Evolutionary conservation across 2,888 invertebrate species (phyloP), one percentile per base, ranked within the genome.

Genomic region (Acanthosoma haemorrhoidale): DNA sequence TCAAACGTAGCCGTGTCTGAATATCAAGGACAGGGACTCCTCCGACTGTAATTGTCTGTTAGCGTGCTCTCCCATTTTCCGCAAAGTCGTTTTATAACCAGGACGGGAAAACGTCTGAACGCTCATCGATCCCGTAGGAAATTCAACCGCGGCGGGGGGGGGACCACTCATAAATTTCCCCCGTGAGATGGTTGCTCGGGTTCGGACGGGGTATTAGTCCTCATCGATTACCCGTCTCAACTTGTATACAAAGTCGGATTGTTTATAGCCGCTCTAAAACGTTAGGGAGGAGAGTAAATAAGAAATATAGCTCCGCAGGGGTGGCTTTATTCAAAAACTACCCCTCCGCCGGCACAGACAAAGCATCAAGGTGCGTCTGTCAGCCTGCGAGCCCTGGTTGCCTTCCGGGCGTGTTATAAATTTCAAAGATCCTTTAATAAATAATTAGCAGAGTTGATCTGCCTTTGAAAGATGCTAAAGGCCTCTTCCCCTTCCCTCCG

Each of bases 261-360:
- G 51, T 51, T 51, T 51, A 51, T 51, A n/a, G 51, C 51, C 51
- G n/a, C 21, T 51, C 51, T 51, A 51, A 51, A 51, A 51, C 51
- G 51, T 21, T n/a, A 25, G 51, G 51, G 25, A 29, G 51, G 25
- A 51, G 51, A 51, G 51, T 51, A 51, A 51, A 51, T 51, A 51
- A 51, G 51, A 51, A 51, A 51, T 51, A 51, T 51, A 13, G 51
- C 25, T 51, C 51, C 51, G n/a, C 29, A 25, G 25, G 25, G 29
- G 25, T 51, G 51, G 51, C 51, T 51, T 25, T 51, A 51, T 51
- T 51, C 51, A 25, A 25, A n/a, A 51, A n/a, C 51, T 41, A 51
- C 51, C 51, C 21, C n/a, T n/a, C 13, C 2, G 25, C 18, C 21
- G 2, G 4, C 4, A 6, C 21, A 43, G 43, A 51, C 51, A 51